Percentiles rank a stretch among this genome's conserved stretches.
Conservation (phyloP, 1,140 invertebrate species). For the Zeugodacus cucurbitae region DNA sequence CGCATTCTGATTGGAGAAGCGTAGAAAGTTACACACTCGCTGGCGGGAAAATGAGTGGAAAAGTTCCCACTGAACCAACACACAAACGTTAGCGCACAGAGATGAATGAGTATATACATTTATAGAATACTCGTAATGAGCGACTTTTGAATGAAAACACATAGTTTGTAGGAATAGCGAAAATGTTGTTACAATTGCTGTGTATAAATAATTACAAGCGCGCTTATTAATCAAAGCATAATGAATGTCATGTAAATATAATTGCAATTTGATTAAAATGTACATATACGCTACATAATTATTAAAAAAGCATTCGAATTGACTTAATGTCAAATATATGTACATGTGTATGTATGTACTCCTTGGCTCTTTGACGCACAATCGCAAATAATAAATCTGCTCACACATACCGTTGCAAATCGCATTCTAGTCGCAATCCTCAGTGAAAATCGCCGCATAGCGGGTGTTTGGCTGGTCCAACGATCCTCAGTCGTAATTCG, state of each 20-base stretch:
- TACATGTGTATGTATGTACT: background rate
- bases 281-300: too few species aligned
- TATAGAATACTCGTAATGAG: too few species aligned
- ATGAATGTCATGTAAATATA: too few species aligned
- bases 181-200: too few species aligned
- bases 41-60: background rate
- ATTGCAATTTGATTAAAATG: too few species aligned
- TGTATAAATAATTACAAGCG: too few species aligned
- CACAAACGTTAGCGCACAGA: background rate
- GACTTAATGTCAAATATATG: background rate
- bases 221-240: too few species aligned
- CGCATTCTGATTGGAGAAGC: too few species aligned
- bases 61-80: background rate
- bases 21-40: background rate
- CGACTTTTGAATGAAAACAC: background rate
- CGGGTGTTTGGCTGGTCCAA: constrained; percentile 9
- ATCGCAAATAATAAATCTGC: background rate
- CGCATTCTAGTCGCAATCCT: background rate
- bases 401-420: background rate
- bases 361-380: background rate
- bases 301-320: too few species aligned
- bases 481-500: constrained; percentile 34
- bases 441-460: constrained; percentile 2
- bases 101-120: too few species aligned
- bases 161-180: background rate